These are phyloP conservation scores for Luidia sarsii DNA, from an alignment of 53 echinoderm and acorn worm species.

Conservation along the genomic window DNA sequence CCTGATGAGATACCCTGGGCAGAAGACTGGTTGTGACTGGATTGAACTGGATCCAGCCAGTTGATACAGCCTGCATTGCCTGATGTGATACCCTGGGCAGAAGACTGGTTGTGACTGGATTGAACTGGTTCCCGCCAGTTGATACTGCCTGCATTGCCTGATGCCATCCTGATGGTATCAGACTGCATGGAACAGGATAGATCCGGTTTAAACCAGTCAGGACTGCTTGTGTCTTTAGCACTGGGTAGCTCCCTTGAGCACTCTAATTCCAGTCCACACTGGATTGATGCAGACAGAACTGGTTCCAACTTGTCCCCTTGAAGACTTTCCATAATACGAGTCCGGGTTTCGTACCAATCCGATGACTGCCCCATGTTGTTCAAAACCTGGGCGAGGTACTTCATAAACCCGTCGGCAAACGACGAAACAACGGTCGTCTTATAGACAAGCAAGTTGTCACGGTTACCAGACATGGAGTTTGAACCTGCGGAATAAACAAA, in stretches of 20 bases:
- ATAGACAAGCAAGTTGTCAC: slow-evolving; percentile 1
- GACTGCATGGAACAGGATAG: too few relatives aligned
- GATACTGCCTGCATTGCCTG: too few relatives aligned
- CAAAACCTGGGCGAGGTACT: slow-evolving; percentile 21
- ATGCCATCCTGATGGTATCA: too few relatives aligned
- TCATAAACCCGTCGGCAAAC: slow-evolving; percentile 9
- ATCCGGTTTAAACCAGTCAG: too few relatives aligned
- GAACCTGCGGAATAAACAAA: background rate
- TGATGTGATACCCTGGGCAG: too few relatives aligned
- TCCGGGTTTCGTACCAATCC: background rate
- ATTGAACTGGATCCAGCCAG: slow-evolving; percentile 2
- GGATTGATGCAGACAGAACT: slow-evolving; percentile 5
- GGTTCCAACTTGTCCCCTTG: slow-evolving; percentile 17
- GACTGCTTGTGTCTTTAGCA: too few relatives aligned
- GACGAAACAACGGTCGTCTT: background rate
- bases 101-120: slow-evolving; percentile 1
- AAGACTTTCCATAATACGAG: background rate
- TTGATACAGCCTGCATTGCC: too few relatives aligned
- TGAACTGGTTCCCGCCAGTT: slow-evolving; percentile 2
- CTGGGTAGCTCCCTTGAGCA: too few relatives aligned
- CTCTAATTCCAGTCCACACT: background rate
- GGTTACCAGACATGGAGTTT: background rate
- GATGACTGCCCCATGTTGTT: slow-evolving; percentile 21
- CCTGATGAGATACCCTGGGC: too few relatives aligned
- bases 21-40: slow-evolving; percentile 5